phyloP scores from a whole-genome alignment of 1,140 invertebrate genomes.

The Odontomachus brunneus region DNA sequence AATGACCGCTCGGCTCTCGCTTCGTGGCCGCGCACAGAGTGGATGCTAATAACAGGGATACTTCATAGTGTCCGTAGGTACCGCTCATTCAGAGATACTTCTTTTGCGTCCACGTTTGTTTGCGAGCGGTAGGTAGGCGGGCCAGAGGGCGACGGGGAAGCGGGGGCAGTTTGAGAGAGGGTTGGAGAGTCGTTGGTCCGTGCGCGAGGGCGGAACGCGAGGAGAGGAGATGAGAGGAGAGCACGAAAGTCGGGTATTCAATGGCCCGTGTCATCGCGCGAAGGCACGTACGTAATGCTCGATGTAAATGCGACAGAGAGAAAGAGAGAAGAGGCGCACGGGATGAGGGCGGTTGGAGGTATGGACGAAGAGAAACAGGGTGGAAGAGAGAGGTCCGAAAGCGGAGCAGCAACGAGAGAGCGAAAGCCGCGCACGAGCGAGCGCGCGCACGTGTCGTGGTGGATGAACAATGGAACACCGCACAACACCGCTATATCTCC shows the following conservation, averaged over 20 bases:
- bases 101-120: slow-evolving; percentile 78
- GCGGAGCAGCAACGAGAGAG: background rate
- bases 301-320: slow-evolving; percentile 43
- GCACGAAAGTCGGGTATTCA: slow-evolving; percentile 72
- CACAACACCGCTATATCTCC: slow-evolving; percentile 56
- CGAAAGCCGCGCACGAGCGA: background rate
- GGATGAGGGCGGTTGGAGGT: background rate
- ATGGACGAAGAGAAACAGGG: slow-evolving; percentile 6
- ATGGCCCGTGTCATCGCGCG: slow-evolving; percentile 75
- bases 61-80: slow-evolving; percentile 75
- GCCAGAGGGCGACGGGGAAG: background rate
- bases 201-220: background rate
- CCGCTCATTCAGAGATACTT: slow-evolving; percentile 77
- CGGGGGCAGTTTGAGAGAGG: background rate
- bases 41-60: slow-evolving; percentile 81
- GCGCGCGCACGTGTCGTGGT: slow-evolving; percentile 55
- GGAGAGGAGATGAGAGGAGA: background rate
- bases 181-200: slow-evolving; percentile 25
- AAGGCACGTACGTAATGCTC: slow-evolving; percentile 58
- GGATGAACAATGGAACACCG: slow-evolving; percentile 71
- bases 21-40: slow-evolving; percentile 68
- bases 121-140: slow-evolving; percentile 60
- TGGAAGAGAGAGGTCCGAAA: background rate
- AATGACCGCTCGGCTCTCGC: slow-evolving; percentile 77
- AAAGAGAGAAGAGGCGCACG: background rate